Evolutionary conservation across 2,797 vertebrate genomes (phyloP), one percentile per base, ranked within the genome.

Genomic region (Chloroceryle inda): DNA sequence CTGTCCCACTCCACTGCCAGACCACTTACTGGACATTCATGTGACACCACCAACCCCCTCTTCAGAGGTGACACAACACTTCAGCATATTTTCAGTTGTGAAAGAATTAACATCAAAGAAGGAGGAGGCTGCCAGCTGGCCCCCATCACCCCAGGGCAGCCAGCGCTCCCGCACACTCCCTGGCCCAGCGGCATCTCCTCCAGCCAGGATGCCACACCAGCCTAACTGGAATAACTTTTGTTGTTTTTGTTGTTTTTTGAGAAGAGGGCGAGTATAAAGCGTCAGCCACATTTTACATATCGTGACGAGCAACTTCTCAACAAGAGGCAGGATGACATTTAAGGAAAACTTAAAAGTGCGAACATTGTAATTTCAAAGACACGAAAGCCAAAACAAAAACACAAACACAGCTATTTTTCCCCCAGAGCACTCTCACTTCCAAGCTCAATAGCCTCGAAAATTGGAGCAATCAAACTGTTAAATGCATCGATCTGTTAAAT

Each of bases 371-470:
- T 88, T 92, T 96, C 92, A 56, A 69, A 92, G 79, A 67, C 86
- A 50, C 0, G 3, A 59, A 93, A 90, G 63, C 77, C 89, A 95
- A 95, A 95, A 88, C 90, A 96, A 73, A 97, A 97, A 37, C 93
- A 96, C 96, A 88, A 96, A 92, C 88, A 93, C 88, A 96, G 92
- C 91, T 89, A 33, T 96, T 96, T 96, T 81, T 53, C 87, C 82
- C 73, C 61, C 94, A 89, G 92, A 87, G 95, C 82, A 87, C 91
- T 96, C 64, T 84, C 89, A 80, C 92, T 91, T 82, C 93, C 63
- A 86, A 84, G 93, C 95, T 97, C 97, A 96, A 93, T 80, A 92
- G 95, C 89, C 96, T 97, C 94, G 96, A 97, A 97, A 96, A 97
- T 95, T 97, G 94, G 88, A 97, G 92, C 93, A 78, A 92, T 84